A percentile compares a stretch with the other conserved stretches of the same genome.
Conservation (phyloP, 2,888 invertebrate genomes). For the Platerodrilus igneus region DNA sequence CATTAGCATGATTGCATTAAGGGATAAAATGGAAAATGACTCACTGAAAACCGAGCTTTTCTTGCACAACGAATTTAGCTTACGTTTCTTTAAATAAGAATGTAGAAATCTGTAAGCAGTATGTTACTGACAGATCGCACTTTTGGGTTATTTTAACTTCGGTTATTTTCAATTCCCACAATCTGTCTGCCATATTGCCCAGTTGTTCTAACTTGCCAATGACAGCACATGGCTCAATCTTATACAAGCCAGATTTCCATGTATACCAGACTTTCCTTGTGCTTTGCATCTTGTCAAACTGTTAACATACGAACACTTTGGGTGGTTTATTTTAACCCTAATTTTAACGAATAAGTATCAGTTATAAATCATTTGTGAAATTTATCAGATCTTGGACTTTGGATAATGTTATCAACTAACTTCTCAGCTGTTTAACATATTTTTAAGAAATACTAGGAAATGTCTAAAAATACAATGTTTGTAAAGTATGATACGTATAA, state of each 20-base stretch:
- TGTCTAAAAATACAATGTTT: constrained; percentile 13
- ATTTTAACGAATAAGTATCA: no score
- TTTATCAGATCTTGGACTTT: no score
- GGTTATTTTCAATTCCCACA: constrained; percentile 47
- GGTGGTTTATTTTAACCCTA: no score
- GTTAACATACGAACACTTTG: no score
- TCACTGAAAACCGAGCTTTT: constrained; percentile 6
- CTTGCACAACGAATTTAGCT: neutral
- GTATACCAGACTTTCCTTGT: constrained; percentile 21
- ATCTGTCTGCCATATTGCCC: constrained; percentile 47
- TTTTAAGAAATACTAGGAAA: constrained; percentile 1
- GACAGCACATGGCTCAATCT: constrained; percentile 41
- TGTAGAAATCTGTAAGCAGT: constrained; percentile 43
- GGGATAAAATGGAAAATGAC: constrained; percentile 11
- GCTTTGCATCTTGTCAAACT: constrained; percentile 18
- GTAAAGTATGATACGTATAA: constrained; percentile 13
- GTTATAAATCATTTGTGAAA: no score
- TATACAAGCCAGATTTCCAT: constrained; percentile 35
- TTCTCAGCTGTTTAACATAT: no score
- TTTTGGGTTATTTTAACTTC: constrained; percentile 46
- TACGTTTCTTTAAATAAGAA: constrained; percentile 1
- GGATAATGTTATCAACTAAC: no score
- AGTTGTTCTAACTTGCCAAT: constrained; percentile 38
- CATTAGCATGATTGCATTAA: constrained; percentile 36
- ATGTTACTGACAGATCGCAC: constrained; percentile 42